Evolutionary conservation across 1,140 invertebrate species (phyloP).

Genomic region (Sarcophaga bullata): DNA sequence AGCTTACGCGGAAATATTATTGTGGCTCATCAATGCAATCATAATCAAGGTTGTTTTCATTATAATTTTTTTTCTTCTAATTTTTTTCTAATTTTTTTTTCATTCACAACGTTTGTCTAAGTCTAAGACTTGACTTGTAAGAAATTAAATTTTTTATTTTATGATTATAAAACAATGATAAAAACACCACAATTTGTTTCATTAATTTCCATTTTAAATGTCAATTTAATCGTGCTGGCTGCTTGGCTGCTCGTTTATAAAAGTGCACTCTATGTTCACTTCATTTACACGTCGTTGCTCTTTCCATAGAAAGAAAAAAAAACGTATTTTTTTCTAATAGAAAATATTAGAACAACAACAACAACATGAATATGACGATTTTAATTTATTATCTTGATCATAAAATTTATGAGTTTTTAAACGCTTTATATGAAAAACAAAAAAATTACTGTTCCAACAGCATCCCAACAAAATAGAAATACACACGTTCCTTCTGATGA

Average conservation of each 20-base stretch:
- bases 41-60: neutral
- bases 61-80: too few relatives aligned
- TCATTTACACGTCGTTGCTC: neutral
- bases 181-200: neutral
- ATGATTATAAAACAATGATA: neutral
- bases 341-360: neutral
- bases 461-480: too few relatives aligned
- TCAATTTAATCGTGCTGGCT: neutral
- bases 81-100: too few relatives aligned
- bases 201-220: constrained; percentile 16
- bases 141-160: neutral
- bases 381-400: constrained; percentile 19
- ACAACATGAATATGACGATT: neutral
- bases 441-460: neutral
- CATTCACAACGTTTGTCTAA: neutral
- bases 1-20: too few relatives aligned
- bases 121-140: neutral
- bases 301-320: neutral
- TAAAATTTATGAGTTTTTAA: constrained; percentile 5
- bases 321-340: neutral
- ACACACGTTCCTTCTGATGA: too few relatives aligned
- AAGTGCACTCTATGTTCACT: too few relatives aligned
- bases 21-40: neutral
- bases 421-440: neutral
- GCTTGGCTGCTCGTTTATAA: neutral